Evolutionary conservation across 2,888 invertebrate genomes (phyloP).

Genomic region (Agrotis ipsilon): DNA sequence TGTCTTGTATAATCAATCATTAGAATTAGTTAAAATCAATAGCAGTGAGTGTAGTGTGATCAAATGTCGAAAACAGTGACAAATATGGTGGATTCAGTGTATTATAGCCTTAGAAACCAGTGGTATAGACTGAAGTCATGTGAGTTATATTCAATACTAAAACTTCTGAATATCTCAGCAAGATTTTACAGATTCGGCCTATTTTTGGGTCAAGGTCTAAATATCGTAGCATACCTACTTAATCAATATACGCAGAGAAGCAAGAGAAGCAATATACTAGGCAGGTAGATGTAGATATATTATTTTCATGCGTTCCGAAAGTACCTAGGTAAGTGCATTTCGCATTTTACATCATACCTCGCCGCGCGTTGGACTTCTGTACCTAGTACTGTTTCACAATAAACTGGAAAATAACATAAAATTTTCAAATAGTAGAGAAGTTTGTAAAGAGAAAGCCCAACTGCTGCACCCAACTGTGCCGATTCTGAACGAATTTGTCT

Average conservation of each 20-base stretch:
- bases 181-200: not conserved
- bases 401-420: not conserved
- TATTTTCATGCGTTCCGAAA: slow-evolving; percentile 1
- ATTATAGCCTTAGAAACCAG: slow-evolving; percentile 75
- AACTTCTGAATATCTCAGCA: not conserved
- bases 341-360: not conserved
- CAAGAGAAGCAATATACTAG: not conserved
- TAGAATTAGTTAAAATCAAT: not conserved
- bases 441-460: no score
- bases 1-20: not conserved
- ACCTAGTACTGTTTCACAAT: no score
- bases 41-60: slow-evolving; percentile 10
- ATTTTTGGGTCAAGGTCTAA: not conserved
- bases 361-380: not conserved
- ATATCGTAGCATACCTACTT: no score
- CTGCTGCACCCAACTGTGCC: no score
- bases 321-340: not conserved
- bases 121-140: slow-evolving; percentile 85
- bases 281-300: no score
- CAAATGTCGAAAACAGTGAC: slow-evolving; percentile 78
- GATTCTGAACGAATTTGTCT: no score
- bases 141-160: slow-evolving; percentile 71
- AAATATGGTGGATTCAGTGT: slow-evolving; percentile 71
- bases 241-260: no score
- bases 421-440: no score